Percentiles rank a stretch among this genome's conserved stretches.
Conservation (phyloP, 2,797 vertebrate genomes). For the Denticeps clupeoides region DNA sequence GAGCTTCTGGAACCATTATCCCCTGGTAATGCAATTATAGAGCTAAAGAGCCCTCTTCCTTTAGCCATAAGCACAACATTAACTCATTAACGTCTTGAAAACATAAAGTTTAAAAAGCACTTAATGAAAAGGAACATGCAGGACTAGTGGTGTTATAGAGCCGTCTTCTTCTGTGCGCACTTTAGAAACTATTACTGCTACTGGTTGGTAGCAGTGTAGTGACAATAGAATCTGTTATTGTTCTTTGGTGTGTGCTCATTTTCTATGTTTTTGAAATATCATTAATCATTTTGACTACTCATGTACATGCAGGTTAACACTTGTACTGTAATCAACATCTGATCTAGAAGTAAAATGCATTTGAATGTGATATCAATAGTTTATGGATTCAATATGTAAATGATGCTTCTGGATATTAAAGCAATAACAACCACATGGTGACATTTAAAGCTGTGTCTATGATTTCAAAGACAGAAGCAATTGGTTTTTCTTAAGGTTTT, state of each 20-base stretch:
- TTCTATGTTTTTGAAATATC: neutral
- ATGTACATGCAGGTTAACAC: conserved; percentile 2
- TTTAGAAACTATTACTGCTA: neutral
- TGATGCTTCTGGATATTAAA: conserved; percentile 4
- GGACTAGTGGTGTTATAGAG: conserved; percentile 1
- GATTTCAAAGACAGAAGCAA: conserved; percentile 18
- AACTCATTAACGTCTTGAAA: too few species aligned
- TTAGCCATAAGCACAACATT: neutral
- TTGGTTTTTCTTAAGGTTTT: conserved; percentile 2
- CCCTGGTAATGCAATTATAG: too few species aligned
- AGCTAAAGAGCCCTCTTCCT: neutral
- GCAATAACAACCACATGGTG: conserved; percentile 8
- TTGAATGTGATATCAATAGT: conserved; percentile 13
- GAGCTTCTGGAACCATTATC: too few species aligned
- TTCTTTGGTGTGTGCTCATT: neutral
- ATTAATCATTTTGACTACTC: neutral
- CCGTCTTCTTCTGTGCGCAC: neutral
- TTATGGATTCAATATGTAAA: conserved; percentile 2
- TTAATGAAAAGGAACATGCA: neutral
- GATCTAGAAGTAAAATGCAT: conserved; percentile 13
- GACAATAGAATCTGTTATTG: neutral
- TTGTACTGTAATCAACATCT: conserved; percentile 11
- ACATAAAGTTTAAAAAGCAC: conserved; percentile 3
- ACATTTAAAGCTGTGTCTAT: neutral
- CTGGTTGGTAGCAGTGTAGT: neutral